A percentile compares a stretch with the other conserved stretches of the same genome.
Evolutionary conservation across 2,888 invertebrate genomes (phyloP).

Genomic region (Alsophila aescularia): DNA sequence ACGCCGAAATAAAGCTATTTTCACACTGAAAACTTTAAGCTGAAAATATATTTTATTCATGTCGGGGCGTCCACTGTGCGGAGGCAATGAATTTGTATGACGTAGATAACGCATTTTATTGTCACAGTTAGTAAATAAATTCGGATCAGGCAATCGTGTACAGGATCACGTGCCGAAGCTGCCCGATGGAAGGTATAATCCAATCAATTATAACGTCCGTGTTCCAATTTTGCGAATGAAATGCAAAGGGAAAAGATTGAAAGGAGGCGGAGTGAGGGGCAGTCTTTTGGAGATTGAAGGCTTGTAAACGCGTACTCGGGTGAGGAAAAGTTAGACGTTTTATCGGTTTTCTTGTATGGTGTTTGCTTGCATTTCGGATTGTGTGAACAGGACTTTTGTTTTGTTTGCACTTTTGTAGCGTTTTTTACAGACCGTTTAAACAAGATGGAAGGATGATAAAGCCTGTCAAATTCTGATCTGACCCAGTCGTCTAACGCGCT

Average conservation of each 20-base stretch:
- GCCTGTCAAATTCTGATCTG: too few relatives aligned
- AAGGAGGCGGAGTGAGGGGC: conserved; percentile 41
- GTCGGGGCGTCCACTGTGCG: conserved; percentile 47
- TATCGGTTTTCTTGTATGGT: background rate
- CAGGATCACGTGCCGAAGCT: conserved; percentile 67
- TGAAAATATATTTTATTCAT: conserved; percentile 63
- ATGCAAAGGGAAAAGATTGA: conserved; percentile 66
- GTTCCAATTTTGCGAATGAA: conserved; percentile 63
- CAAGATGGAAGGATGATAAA: too few relatives aligned
- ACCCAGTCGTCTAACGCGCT: too few relatives aligned
- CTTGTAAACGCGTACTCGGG: background rate
- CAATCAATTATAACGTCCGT: conserved; percentile 78
- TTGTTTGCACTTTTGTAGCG: too few relatives aligned
- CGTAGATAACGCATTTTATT: conserved; percentile 68
- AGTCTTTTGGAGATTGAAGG: conserved; percentile 23
- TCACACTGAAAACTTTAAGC: conserved; percentile 52
- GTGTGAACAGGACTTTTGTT: too few relatives aligned
- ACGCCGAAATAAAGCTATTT: conserved; percentile 42
- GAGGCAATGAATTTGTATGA: conserved; percentile 60
- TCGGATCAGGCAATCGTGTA: conserved; percentile 71
- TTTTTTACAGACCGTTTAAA: too few relatives aligned
- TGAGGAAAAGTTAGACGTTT: background rate
- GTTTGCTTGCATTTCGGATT: too few relatives aligned
- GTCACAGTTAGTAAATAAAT: conserved; percentile 73
- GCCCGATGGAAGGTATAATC: conserved; percentile 74